Evolutionary conservation across 2,113 vertebrate species (phyloP).

Genomic region (Ramphastos sulfuratus): DNA sequence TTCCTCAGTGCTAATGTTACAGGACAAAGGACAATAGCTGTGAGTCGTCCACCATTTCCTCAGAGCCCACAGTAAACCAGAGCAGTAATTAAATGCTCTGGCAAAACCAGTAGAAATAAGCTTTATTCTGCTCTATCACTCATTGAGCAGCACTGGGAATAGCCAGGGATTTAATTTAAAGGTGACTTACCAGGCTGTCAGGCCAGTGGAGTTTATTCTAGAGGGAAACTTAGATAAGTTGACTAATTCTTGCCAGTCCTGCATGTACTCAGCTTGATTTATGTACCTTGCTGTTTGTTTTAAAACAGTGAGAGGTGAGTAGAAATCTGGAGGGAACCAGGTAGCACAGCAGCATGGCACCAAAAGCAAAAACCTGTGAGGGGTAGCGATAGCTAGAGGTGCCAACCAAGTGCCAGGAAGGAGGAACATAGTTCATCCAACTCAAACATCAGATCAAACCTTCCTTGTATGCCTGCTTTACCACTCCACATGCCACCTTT

Average conservation of each 20-base stretch:
- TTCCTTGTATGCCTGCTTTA: background rate
- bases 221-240: background rate
- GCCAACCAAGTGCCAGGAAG: background rate
- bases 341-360: background rate
- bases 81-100: slow-evolving; percentile 2
- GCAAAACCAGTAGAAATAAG: background rate
- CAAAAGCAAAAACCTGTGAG: background rate
- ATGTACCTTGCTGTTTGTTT: background rate
- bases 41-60: slow-evolving; percentile 7
- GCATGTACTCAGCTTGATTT: background rate
- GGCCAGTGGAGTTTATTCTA: background rate
- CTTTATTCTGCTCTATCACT: background rate
- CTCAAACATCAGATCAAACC: background rate
- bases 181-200: background rate
- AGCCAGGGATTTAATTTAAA: background rate
- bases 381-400: background rate
- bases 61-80: background rate
- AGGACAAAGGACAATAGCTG: slow-evolving; percentile 41
- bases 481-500: background rate
- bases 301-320: background rate
- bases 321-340: background rate
- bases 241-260: background rate
- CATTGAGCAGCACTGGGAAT: background rate
- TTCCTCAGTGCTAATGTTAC: background rate
- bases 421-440: rapidly evolving